phyloP scores from a whole-genome alignment of 92 coral and sea anemone genomes.

The Palythoa caribaeorum region DNA sequence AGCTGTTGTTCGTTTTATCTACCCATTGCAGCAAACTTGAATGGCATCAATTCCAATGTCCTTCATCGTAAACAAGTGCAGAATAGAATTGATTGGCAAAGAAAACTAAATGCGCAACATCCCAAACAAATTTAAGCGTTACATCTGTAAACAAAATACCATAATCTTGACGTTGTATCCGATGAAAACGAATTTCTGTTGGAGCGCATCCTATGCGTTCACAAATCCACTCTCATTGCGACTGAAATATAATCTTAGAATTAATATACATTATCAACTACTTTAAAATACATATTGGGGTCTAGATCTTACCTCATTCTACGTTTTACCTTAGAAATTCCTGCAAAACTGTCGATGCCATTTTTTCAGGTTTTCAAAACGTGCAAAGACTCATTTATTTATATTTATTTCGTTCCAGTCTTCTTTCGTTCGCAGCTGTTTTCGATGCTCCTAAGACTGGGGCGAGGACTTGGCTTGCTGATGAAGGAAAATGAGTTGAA shows the following conservation, averaged over 20 bases:
- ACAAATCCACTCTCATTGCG: too few species aligned
- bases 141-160: too few species aligned
- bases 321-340: background rate
- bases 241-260: background rate
- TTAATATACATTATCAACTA: background rate
- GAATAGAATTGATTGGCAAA: too few species aligned
- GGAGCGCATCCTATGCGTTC: too few species aligned
- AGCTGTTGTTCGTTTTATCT: too few species aligned
- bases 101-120: too few species aligned
- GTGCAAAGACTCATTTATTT: background rate
- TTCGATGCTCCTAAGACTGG: background rate
- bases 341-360: background rate
- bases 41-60: too few species aligned
- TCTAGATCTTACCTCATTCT: background rate
- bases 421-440: background rate
- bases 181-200: too few species aligned
- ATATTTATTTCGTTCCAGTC: slow-evolving; percentile 1
- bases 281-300: background rate
- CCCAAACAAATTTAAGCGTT: too few species aligned
- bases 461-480: background rate
- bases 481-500: background rate
- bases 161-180: too few species aligned
- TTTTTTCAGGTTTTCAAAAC: background rate
- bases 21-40: too few species aligned
- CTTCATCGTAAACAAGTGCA: too few species aligned